Base-by-base conservation (phyloP, 1,140 invertebrate species). In the Helicoverpa zea region DNA sequence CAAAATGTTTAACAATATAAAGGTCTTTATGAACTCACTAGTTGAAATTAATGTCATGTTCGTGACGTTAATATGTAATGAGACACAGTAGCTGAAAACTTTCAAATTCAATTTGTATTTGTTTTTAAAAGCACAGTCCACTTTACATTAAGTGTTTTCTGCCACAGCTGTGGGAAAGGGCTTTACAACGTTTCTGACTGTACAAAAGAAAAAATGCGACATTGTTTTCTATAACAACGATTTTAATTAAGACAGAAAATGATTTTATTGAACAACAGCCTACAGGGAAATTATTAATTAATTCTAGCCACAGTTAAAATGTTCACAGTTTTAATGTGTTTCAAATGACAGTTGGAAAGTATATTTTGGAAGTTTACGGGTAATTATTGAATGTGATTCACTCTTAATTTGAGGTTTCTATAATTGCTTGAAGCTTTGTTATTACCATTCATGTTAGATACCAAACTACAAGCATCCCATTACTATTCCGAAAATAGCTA, bases 291-390 rank as follows among this genome's bases (percentile, higher is more conserved):
- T 64, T 77, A 77, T 52, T 14, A 77, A 66, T 47, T 23, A 51
- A 59, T 66, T 77, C 43, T 35, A 52, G 52, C 47, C 56, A 63
- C 75, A 77, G 66, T 66, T 77, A 64, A 54, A 77, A 64, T 70
- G 66, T 70, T 70, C 66, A 54, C 13, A n/a, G 61, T 77, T 77
- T 64, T 77, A 76, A 76, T 76, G 74, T 76, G 74, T 76, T 76
- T 52, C 74, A 64, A 76, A 76, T 76, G 74, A 76, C 59, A 76
- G 74, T 76, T 76, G 3, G 9, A 16, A 70, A 63, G 64, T 35
- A 58, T 73, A 10, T 73, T 51, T 51, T 58, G 58, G 23, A 76
- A 76, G 56, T 58, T 58, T 58, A 13, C 11, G 47, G 59, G 59
- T 76, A 64, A 52, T 52, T 43, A 43, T 43, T 63, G 47, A 52